Evolutionary conservation across 2,888 invertebrate species (phyloP).

Genomic region (Polyploca ridens): DNA sequence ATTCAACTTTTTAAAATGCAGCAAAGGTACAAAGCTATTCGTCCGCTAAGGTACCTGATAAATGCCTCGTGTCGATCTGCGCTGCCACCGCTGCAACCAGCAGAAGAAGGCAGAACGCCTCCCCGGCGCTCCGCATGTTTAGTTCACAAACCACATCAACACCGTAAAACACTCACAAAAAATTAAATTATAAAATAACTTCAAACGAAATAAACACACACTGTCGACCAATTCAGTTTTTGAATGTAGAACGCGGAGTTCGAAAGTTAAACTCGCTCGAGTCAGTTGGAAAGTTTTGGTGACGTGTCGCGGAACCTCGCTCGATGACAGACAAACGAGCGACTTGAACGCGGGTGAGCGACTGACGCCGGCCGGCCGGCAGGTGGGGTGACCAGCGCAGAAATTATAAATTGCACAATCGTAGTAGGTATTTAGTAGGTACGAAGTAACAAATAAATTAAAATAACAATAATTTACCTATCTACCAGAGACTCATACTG

Average conservation of each 20-base stretch:
- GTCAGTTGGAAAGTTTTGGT: constrained; percentile 71
- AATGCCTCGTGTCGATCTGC: constrained; percentile 72
- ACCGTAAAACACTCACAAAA: constrained; percentile 63
- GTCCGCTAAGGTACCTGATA: constrained; percentile 63
- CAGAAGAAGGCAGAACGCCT: constrained; percentile 76
- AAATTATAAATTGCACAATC: constrained; percentile 9
- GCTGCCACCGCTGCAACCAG: constrained; percentile 65
- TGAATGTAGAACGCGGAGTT: constrained; percentile 34
- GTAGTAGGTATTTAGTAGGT: neutral
- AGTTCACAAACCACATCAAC: constrained; percentile 77
- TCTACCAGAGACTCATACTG: too few species aligned
- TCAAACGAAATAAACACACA: constrained; percentile 40
- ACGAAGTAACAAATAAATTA: too few species aligned
- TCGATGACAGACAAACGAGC: constrained; percentile 34
- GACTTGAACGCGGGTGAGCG: constrained; percentile 55
- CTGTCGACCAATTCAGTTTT: constrained; percentile 23
- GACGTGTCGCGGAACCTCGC: constrained; percentile 58
- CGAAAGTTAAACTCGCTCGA: constrained; percentile 64
- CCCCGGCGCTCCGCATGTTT: constrained; percentile 78
- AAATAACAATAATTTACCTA: too few species aligned
- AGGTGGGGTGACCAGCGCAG: constrained; percentile 51
- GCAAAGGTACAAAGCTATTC: neutral
- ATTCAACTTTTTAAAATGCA: neutral
- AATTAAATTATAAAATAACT: constrained; percentile 34
- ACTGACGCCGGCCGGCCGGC: constrained; percentile 57